Conservation (phyloP, 2,888 invertebrate genomes). For the Rotaria socialis region DNA sequence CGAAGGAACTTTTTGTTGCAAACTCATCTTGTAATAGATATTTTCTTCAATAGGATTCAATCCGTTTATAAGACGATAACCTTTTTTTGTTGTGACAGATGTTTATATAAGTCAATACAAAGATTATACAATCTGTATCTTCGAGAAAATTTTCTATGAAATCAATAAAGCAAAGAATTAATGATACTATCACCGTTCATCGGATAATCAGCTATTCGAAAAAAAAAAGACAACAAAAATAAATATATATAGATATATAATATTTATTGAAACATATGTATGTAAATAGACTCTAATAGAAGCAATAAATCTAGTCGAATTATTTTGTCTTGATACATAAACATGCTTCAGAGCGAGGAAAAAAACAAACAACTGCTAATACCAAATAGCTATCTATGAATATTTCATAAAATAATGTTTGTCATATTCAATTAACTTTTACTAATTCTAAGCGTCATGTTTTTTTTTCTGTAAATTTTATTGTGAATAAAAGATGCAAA, state of each 20-base stretch:
- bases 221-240: background rate
- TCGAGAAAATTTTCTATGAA: background rate
- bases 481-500: too few relatives aligned
- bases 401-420: background rate
- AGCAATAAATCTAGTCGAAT: too few relatives aligned
- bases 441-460: too few relatives aligned
- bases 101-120: background rate
- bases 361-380: background rate
- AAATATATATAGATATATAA: background rate
- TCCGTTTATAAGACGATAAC: too few relatives aligned
- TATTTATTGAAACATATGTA: background rate
- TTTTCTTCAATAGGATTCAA: too few relatives aligned
- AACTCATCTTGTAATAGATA: too few relatives aligned
- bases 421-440: too few relatives aligned
- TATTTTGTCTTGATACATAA: too few relatives aligned
- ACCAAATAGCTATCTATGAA: background rate
- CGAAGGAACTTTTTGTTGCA: too few relatives aligned
- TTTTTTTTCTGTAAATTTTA: too few relatives aligned
- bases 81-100: background rate
- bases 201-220: background rate
- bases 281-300: background rate
- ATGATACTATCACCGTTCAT: background rate
- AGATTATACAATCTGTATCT: background rate
- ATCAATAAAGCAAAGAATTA: too few relatives aligned
- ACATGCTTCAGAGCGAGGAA: too few relatives aligned